Evolutionary conservation across 1,140 invertebrate genomes (phyloP), one percentile per base, ranked within the genome.

Genomic region (Drosophila nannoptera): DNA sequence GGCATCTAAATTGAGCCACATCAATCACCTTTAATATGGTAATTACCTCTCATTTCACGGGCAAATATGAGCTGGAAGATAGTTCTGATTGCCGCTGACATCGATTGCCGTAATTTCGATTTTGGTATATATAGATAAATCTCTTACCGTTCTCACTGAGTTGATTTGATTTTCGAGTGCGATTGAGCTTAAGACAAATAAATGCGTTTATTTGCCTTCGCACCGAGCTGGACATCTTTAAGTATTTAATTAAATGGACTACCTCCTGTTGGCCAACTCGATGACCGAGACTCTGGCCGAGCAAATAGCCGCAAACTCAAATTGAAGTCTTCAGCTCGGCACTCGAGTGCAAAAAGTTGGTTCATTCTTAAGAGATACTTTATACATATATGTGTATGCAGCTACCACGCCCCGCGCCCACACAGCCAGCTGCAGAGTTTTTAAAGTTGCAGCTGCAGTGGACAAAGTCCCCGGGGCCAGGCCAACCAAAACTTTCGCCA

Each of bases 401-500:
- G 38, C 45, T 67, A 38, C 64, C 55, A 32, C 55, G 52, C 50
- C 52, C 63, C 36, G 53, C 55, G 50, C 56, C 65, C 56, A 43
- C 40, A 8, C 32, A 52, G 5, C 50, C 36, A 3, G 14, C 42
- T 9, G n/a, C 33, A 9, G 11, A n/a, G 9, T 12, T 50, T 48
- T 46, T 45, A 1, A 36, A 60, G 54, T 66, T 59, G 42, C 52
- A 48, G 62, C 16, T 63, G 29, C 40, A 46, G 61, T 32, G 53
- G 58, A 68, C 58, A 61, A 61, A 61, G 65, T 67, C 48, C 35
- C 45, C n/a, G 33, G 12, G 36, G 29, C 12, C 63, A 46, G 35
- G 43, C 60, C 63, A 50, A 55, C 66, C 66, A 49, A 69, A 69
- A 62, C 52, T 69, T 69, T 69, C 5, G 33, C 43, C 54, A 9